A percentile compares a stretch with the other conserved stretches of the same genome.
These are phyloP conservation scores for Acomys russatus DNA, from an alignment of 2,797 vertebrate species.

Conservation along the genomic window DNA sequence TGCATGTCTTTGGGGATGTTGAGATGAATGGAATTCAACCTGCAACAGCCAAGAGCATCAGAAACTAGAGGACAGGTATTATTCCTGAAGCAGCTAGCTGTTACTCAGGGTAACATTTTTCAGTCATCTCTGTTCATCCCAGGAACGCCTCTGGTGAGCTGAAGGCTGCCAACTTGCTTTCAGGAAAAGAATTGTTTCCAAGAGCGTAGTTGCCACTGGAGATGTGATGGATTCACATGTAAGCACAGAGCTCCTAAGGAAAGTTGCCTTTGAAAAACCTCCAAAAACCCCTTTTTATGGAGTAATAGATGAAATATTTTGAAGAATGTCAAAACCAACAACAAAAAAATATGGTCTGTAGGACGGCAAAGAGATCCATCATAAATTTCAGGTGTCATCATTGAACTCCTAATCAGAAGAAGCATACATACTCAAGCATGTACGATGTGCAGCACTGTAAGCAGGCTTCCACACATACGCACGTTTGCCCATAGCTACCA, in stretches of 20 bases:
- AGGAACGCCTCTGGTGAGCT: background rate
- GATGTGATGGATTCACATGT: background rate
- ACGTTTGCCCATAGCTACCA: background rate
- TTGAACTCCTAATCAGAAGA: background rate
- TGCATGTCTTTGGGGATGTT: background rate
- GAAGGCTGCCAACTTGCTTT: background rate
- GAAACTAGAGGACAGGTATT: background rate
- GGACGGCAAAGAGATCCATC: background rate
- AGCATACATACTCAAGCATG: background rate
- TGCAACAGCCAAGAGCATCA: background rate
- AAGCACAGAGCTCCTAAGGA: background rate
- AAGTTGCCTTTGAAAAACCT: background rate
- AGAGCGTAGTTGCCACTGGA: background rate
- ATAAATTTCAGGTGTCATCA: background rate
- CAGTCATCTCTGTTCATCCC: background rate
- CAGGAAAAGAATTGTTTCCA: background rate
- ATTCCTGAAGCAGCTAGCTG: background rate
- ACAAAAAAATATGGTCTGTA: background rate
- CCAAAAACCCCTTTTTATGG: background rate
- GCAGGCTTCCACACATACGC: background rate
- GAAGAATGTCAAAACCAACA: background rate
- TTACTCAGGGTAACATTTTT: background rate
- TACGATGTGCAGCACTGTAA: background rate
- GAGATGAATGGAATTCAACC: background rate
- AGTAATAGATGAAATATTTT: slow-evolving; percentile 8